A percentile compares a stretch with the other conserved stretches of the same genome.
These are phyloP conservation scores for Ericerus pela DNA, from an alignment of 1,140 invertebrate species.

Conservation along the genomic window DNA sequence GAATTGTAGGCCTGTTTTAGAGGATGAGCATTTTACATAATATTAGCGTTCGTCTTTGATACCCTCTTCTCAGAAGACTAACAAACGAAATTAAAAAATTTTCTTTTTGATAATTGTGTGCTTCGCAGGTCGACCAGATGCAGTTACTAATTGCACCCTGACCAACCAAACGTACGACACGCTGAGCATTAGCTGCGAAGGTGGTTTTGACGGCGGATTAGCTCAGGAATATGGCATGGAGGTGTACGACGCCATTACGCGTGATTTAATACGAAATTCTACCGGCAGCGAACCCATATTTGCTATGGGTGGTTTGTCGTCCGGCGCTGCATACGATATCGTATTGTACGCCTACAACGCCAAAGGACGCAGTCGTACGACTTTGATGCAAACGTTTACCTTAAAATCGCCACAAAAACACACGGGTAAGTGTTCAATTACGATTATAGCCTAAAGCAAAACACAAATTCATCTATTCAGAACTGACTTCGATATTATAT, in stretches of 20 bases:
- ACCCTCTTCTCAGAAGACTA: no score
- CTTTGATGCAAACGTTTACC: slow-evolving; percentile 42
- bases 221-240: slow-evolving; percentile 60
- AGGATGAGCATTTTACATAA: no score
- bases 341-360: slow-evolving; percentile 55
- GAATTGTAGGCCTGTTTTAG: no score
- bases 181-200: slow-evolving; percentile 40
- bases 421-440: slow-evolving; percentile 37
- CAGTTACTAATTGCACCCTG: slow-evolving; percentile 45
- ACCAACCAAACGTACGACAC: slow-evolving; percentile 73
- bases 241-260: slow-evolving; percentile 34
- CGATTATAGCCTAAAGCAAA: no score
- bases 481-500: no score
- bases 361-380: slow-evolving; percentile 41
- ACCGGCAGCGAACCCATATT: slow-evolving; percentile 45
- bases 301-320: slow-evolving; percentile 44
- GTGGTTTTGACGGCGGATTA: slow-evolving; percentile 52
- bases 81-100: no score
- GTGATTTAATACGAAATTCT: slow-evolving; percentile 35
- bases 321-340: slow-evolving; percentile 48
- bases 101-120: neutral
- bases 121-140: slow-evolving; percentile 32
- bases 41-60: no score
- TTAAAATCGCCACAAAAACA: slow-evolving; percentile 61
- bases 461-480: no score